phyloP scores from a whole-genome alignment of 2,113 vertebrate genomes.

The Ammodytes dubius region DNA sequence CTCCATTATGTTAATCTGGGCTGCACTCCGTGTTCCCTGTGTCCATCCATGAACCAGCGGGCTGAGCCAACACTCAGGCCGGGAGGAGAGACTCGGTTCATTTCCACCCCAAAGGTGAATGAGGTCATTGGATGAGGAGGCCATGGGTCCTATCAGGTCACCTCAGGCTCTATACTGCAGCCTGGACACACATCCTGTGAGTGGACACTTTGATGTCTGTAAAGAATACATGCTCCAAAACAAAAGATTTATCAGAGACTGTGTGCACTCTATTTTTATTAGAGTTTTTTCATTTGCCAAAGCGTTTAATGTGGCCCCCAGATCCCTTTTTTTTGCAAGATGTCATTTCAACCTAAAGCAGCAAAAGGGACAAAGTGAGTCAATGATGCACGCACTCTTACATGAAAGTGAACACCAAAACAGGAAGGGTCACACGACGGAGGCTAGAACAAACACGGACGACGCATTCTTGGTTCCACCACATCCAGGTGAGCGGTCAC shows the following conservation, averaged over 20 bases:
- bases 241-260: conserved; percentile 62
- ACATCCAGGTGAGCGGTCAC: conserved; percentile 64
- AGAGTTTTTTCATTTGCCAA: conserved; percentile 72
- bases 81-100: conserved; percentile 56
- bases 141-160: conserved; percentile 52
- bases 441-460: conserved; percentile 33
- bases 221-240: conserved; percentile 44
- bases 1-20: conserved; percentile 79
- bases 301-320: conserved; percentile 64
- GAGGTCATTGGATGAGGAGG: conserved; percentile 50
- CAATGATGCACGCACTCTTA: conserved; percentile 46
- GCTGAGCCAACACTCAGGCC: conserved; percentile 58
- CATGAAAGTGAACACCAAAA: conserved; percentile 37
- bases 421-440: conserved; percentile 27
- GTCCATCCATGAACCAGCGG: conserved; percentile 53
- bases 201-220: conserved; percentile 44
- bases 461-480: conserved; percentile 39
- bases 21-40: conserved; percentile 76
- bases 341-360: conserved; percentile 65
- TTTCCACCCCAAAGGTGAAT: conserved; percentile 58
- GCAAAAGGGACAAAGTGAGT: conserved; percentile 31
- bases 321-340: conserved; percentile 65
- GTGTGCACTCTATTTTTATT: conserved; percentile 66
- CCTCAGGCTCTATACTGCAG: conserved; percentile 10
- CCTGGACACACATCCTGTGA: conserved; percentile 29